phyloP scores from a whole-genome alignment of 2,888 invertebrate genomes.

The Rhagophthalmus giganteus region DNA sequence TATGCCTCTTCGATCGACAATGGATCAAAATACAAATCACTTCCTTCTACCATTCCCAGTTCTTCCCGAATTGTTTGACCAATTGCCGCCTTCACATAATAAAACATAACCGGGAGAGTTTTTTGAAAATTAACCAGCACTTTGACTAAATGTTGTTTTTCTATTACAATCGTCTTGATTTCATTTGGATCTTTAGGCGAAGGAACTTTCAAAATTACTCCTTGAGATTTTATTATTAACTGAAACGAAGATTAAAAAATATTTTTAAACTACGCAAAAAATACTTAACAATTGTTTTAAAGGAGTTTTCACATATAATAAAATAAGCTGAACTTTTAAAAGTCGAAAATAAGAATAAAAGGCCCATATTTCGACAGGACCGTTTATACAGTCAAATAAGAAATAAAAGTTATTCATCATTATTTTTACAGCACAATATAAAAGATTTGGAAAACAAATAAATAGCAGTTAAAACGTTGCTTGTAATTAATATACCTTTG shows the following conservation, averaged over 20 bases:
- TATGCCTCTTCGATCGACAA: conserved; percentile 67
- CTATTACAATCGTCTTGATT: conserved; percentile 67
- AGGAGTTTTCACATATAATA: no score
- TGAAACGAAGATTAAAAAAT: conserved; percentile 33
- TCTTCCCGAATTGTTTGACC: conserved; percentile 70
- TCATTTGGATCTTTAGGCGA: conserved; percentile 60
- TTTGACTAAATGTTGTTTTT: conserved; percentile 70
- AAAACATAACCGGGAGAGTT: conserved; percentile 75
- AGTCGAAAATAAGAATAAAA: no score
- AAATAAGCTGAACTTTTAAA: no score
- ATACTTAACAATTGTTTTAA: no score
- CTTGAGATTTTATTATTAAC: conserved; percentile 45
- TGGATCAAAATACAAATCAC: conserved; percentile 62
- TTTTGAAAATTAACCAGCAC: conserved; percentile 78
- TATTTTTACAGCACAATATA: background rate
- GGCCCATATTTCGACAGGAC: no score
- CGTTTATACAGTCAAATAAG: background rate
- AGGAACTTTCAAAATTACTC: conserved; percentile 61
- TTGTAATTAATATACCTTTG: no score
- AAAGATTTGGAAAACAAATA: no score
- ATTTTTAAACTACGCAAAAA: no score
- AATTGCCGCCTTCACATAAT: conserved; percentile 72
- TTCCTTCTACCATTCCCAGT: conserved; percentile 68
- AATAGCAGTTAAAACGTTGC: no score
- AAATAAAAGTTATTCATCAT: background rate